Evolutionary conservation across 1,140 invertebrate genomes (phyloP).

Genomic region (Centruroides sculpturatus): DNA sequence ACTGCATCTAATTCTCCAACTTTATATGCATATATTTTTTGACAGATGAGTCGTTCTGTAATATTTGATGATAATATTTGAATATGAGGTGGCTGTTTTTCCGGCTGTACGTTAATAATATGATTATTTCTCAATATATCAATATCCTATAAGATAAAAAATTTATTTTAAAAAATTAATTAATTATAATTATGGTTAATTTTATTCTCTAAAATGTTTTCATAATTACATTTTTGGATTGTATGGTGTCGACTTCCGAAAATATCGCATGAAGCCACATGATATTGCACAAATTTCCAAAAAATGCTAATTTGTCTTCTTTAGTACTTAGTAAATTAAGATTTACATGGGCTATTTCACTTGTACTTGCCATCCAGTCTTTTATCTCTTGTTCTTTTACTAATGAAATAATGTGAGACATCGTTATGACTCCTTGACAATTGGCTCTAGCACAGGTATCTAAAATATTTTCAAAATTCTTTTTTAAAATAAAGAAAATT

Average conservation of each 20-base stretch:
- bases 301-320: conserved; percentile 11
- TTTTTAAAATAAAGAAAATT: background rate
- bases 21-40: conserved; percentile 7
- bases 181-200: no score
- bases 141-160: no score
- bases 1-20: conserved; percentile 7
- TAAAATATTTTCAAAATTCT: background rate
- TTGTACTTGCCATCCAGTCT: conserved; percentile 8
- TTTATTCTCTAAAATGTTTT: no score
- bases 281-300: conserved; percentile 11
- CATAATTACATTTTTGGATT: no score
- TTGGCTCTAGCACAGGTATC: conserved; percentile 2
- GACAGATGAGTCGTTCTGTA: conserved; percentile 1
- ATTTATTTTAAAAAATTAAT: no score
- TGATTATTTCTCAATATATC: no score
- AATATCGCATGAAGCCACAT: conserved; percentile 10
- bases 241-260: background rate
- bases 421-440: background rate
- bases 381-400: background rate
- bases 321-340: conserved; percentile 3
- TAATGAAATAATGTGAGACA: conserved; percentile 1
- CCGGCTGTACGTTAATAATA: no score
- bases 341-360: conserved; percentile 9
- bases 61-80: conserved; percentile 5
- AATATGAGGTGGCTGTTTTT: background rate